Percentiles rank a stretch among this genome's conserved stretches.
Conservation (phyloP, 2,797 vertebrate species). For the Catostomus latipinnis region DNA sequence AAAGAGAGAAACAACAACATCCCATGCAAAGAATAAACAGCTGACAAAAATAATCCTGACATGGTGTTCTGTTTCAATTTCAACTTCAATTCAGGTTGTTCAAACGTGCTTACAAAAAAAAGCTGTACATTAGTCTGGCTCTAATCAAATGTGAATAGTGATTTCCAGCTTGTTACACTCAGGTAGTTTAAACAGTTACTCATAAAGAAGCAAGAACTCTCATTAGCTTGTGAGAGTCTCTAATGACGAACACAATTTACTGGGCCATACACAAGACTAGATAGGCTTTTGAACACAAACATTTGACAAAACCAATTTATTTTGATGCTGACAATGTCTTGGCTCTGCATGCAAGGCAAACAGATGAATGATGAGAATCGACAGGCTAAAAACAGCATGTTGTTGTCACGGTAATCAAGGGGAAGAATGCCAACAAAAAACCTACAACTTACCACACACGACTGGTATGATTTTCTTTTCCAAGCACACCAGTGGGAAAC, state of each 20-base stretch:
- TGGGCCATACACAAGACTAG: conserved; percentile 14
- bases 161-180: conserved; percentile 44
- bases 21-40: not conserved
- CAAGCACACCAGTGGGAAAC: not conserved
- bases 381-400: conserved; percentile 25
- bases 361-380: conserved; percentile 32
- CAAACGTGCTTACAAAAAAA: conserved; percentile 24
- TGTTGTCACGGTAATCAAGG: conserved; percentile 34
- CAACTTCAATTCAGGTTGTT: not conserved
- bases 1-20: conserved; percentile 17
- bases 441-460: conserved; percentile 16
- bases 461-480: conserved; percentile 2
- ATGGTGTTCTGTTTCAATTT: conserved; percentile 3
- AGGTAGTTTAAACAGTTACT: conserved; percentile 32
- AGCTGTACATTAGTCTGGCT: conserved; percentile 31
- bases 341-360: conserved; percentile 33
- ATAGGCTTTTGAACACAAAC: conserved; percentile 30
- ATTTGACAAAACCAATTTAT: conserved; percentile 37
- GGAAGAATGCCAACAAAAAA: not conserved
- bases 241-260: conserved; percentile 36
- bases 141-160: conserved; percentile 32
- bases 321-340: conserved; percentile 36
- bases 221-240: conserved; percentile 44
- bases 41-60: conserved; percentile 15
- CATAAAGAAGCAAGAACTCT: conserved; percentile 32